Conservation (phyloP, 2,888 invertebrate genomes). For the Pammene fasciana region DNA sequence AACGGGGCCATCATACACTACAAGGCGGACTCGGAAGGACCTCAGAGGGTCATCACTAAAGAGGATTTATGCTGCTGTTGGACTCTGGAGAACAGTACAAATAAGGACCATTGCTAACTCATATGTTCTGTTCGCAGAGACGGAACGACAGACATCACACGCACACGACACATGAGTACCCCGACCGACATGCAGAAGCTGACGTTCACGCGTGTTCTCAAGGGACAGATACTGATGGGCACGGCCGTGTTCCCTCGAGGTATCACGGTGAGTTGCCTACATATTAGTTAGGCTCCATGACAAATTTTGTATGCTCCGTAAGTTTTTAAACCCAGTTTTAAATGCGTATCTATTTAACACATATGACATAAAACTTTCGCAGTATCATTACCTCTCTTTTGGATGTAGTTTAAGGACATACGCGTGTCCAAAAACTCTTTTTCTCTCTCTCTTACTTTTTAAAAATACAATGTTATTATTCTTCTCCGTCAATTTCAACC, state of each 20-base stretch:
- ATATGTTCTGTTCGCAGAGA: constrained; percentile 76
- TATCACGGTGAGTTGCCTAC: constrained; percentile 65
- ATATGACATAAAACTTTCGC: no score
- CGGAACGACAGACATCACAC: constrained; percentile 96
- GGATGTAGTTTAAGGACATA: no score
- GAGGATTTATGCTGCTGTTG: constrained; percentile 93
- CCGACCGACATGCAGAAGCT: constrained; percentile 89
- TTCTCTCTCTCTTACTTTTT: no score
- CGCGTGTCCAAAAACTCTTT: no score
- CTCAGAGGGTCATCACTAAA: constrained; percentile 86
- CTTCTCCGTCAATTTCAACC: no score
- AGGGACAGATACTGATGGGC: constrained; percentile 91
- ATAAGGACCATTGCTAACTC: no score
- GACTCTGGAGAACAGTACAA: constrained; percentile 94
- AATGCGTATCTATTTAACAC: no score
- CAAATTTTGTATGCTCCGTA: no score
- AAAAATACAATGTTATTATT: no score
- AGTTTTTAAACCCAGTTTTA: no score
- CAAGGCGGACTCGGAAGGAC: constrained; percentile 86
- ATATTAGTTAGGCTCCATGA: no score
- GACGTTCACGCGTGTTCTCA: constrained; percentile 93
- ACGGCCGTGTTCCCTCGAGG: constrained; percentile 88
- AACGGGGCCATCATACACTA: constrained; percentile 95
- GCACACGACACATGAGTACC: constrained; percentile 90
- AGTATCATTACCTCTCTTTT: no score